Conservation (phyloP, 2,888 invertebrate species). For the Apamea monoglypha region DNA sequence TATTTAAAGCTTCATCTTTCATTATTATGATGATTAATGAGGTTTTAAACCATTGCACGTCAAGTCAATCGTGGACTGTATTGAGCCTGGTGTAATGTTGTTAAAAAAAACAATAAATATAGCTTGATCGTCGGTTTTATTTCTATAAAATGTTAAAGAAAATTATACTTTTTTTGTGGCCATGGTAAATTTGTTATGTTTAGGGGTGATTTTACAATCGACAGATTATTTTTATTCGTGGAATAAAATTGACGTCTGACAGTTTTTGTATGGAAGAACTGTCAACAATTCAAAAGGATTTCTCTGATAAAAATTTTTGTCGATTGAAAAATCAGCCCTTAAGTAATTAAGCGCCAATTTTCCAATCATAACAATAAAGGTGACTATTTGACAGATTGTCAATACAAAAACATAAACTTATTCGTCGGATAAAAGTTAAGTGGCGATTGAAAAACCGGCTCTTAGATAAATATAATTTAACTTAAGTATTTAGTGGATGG, state of each 20-base stretch:
- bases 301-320: too few species aligned
- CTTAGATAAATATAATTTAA: neutral
- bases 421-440: neutral
- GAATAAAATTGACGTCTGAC: too few species aligned
- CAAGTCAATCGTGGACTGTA: neutral
- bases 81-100: neutral
- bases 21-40: constrained; percentile 20
- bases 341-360: neutral
- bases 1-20: constrained; percentile 4
- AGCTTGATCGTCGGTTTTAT: neutral
- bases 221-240: too few species aligned
- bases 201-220: neutral
- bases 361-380: neutral
- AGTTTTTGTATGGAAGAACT: too few species aligned
- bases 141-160: neutral
- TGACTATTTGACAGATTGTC: neutral
- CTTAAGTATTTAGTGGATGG: neutral
- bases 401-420: neutral
- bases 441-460: neutral
- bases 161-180: neutral
- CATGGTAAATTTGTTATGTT: neutral
- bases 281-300: too few species aligned
- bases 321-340: too few species aligned
- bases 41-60: constrained; percentile 18
- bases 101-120: neutral